These are phyloP conservation scores for Acrocephalus scirpaceus DNA, from an alignment of 2,797 vertebrate species.

Conservation along the genomic window DNA sequence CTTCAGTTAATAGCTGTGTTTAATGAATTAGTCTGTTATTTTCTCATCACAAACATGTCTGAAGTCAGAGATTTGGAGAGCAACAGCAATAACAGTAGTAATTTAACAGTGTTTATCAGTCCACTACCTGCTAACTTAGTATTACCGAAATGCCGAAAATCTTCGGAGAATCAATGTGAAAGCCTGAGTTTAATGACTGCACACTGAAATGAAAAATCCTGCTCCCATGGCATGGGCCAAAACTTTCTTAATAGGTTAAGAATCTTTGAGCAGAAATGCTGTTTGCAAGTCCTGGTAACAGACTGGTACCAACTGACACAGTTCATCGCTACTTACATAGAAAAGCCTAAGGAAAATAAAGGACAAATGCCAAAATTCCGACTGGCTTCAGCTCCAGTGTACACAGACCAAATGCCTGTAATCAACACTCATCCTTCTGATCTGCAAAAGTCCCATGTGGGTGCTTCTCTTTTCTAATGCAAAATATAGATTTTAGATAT, in stretches of 20 bases:
- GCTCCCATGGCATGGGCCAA: not conserved
- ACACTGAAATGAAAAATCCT: not conserved
- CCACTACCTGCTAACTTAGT: not conserved
- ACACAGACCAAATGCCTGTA: not conserved
- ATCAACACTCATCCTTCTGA: not conserved
- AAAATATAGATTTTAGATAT: not conserved
- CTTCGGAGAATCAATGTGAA: not conserved
- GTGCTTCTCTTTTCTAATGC: not conserved
- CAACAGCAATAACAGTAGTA: not conserved
- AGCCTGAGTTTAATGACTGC: not conserved
- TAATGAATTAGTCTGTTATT: not conserved
- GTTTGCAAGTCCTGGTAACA: not conserved
- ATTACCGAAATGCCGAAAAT: not conserved
- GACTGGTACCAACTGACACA: not conserved
- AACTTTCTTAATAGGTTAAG: not conserved
- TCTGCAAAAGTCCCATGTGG: not conserved
- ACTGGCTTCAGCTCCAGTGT: not conserved
- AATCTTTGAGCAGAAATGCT: not conserved
- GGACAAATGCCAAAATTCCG: not conserved
- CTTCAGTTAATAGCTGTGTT: not conserved
- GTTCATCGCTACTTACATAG: not conserved
- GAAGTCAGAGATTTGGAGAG: not conserved
- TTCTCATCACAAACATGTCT: not conserved
- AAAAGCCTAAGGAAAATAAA: not conserved
- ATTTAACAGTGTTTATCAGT: not conserved